Conservation (phyloP, 2,888 invertebrate genomes). For the Erannis defoliaria region DNA sequence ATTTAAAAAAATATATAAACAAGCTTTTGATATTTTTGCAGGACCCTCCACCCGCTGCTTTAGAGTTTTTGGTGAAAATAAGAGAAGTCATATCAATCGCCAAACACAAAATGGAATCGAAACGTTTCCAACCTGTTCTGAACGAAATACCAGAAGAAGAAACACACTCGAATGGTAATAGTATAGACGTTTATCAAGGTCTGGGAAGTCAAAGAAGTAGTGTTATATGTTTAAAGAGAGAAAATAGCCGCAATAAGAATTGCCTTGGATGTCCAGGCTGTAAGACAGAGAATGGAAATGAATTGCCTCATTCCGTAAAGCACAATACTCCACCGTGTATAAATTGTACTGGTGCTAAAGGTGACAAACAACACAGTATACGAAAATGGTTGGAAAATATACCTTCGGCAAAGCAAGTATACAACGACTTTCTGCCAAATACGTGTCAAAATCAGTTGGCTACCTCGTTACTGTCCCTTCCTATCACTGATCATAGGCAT, state of each 20-base stretch:
- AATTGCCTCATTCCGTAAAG: constrained; percentile 73
- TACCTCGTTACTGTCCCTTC: constrained; percentile 72
- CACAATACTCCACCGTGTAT: constrained; percentile 80
- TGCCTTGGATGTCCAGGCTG: constrained; percentile 91
- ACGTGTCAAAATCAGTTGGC: constrained; percentile 61
- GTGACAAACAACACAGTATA: constrained; percentile 91
- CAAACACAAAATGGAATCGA: constrained; percentile 94
- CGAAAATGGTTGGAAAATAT: constrained; percentile 92
- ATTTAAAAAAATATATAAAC: not conserved
- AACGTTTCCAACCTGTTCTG: constrained; percentile 92
- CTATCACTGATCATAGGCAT: constrained; percentile 58
- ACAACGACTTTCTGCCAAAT: constrained; percentile 62
- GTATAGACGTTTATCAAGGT: constrained; percentile 79
- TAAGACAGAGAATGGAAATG: constrained; percentile 64
- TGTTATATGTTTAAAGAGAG: constrained; percentile 86
- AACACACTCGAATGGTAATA: constrained; percentile 78
- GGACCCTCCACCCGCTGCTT: constrained; percentile 96
- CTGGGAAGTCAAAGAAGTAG: constrained; percentile 85
- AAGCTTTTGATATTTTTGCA: constrained; percentile 62
- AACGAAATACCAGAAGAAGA: constrained; percentile 94
- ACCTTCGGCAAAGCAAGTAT: constrained; percentile 77
- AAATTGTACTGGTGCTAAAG: constrained; percentile 85
- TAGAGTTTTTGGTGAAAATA: constrained; percentile 95
- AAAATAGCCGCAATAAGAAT: constrained; percentile 86
- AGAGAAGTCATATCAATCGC: constrained; percentile 96